Percentiles rank a stretch among this genome's conserved stretches.
These are phyloP conservation scores for Vireo altiloquus DNA, from an alignment of 2,113 vertebrate species.

Conservation along the genomic window DNA sequence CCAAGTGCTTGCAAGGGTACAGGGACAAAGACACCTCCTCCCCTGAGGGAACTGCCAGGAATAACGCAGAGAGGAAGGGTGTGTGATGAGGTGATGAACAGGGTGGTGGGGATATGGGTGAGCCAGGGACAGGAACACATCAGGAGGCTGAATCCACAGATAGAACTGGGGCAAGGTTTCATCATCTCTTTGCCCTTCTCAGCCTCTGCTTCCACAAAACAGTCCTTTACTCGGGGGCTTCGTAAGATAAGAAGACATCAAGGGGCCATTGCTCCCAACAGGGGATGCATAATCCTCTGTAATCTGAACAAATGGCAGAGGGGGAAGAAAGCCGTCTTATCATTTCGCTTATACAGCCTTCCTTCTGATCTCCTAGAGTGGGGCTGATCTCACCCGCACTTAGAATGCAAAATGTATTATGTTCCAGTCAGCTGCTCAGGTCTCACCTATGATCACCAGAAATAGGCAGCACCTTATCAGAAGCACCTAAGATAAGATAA, in stretches of 20 bases:
- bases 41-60: slow-evolving; percentile 1
- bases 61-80: neutral
- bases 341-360: neutral
- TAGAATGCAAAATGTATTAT: neutral
- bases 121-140: neutral
- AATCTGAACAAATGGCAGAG: neutral
- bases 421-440: neutral
- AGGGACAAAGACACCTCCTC: neutral
- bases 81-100: neutral
- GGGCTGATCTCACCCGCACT: neutral
- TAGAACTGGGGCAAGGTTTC: neutral
- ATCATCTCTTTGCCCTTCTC: neutral
- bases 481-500: neutral
- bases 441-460: neutral
- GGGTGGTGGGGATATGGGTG: neutral
- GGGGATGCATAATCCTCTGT: neutral
- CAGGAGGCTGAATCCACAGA: neutral
- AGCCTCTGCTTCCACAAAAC: neutral
- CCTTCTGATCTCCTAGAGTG: neutral
- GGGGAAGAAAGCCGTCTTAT: neutral
- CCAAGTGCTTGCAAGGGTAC: neutral
- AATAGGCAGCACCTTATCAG: neutral
- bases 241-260: neutral
- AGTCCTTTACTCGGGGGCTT: neutral
- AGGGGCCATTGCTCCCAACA: neutral